Conservation (phyloP, 2,797 vertebrate genomes). For the Ctenopoma multispine region DNA sequence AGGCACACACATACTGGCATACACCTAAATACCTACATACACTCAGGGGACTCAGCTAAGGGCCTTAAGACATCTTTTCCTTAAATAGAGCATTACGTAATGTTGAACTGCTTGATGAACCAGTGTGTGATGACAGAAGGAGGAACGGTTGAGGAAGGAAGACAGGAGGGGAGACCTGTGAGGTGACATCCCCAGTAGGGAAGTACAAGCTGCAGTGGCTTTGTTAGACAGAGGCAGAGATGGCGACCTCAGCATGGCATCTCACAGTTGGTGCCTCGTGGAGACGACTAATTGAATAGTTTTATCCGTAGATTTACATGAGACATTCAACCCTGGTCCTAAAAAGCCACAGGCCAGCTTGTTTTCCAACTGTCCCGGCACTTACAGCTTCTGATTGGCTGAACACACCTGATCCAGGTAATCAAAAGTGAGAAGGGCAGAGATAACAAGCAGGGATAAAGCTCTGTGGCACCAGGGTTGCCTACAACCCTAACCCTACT, state of each 20-base stretch:
- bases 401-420: too few relatives aligned
- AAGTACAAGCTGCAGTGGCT: conserved; percentile 46
- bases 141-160: conserved; percentile 10
- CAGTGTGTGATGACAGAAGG: conserved; percentile 17
- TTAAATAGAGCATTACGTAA: conserved; percentile 48
- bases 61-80: conserved; percentile 15
- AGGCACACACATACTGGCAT: conserved; percentile 8
- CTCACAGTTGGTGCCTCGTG: conserved; percentile 38
- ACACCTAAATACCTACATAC: conserved; percentile 34
- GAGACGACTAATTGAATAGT: conserved; percentile 40
- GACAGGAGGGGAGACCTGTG: conserved; percentile 25
- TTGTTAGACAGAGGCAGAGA: conserved; percentile 56
- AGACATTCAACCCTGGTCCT: neutral
- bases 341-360: too few relatives aligned
- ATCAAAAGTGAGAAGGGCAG: too few relatives aligned
- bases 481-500: too few relatives aligned
- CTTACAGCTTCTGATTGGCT: too few relatives aligned
- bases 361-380: too few relatives aligned
- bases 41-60: conserved; percentile 19
- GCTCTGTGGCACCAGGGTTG: too few relatives aligned
- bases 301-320: conserved; percentile 24
- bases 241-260: conserved; percentile 47
- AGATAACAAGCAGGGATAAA: too few relatives aligned
- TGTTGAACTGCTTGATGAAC: conserved; percentile 40
- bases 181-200: conserved; percentile 52